These are phyloP conservation scores for Cromileptes altivelis DNA, from an alignment of 2,113 vertebrate genomes.

Conservation along the genomic window DNA sequence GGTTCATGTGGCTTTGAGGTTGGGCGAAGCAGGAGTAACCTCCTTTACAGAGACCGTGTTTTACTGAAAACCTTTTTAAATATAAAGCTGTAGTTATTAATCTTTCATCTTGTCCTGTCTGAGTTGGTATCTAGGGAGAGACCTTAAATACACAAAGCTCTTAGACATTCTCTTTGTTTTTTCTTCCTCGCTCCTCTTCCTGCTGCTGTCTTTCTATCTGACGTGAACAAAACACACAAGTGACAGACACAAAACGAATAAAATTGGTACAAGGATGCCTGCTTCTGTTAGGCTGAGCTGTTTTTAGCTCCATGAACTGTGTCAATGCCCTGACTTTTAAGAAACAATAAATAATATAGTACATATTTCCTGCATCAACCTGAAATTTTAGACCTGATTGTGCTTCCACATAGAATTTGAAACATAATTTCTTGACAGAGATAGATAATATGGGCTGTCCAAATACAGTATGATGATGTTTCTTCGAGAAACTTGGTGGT, in stretches of 20 bases:
- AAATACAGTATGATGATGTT: constrained; percentile 46
- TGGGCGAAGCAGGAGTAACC: constrained; percentile 35
- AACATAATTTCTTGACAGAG: constrained; percentile 16
- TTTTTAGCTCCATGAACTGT: constrained; percentile 43
- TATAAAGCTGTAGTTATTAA: constrained; percentile 80
- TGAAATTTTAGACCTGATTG: constrained; percentile 9
- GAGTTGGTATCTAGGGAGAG: constrained; percentile 76
- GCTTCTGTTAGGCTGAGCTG: constrained; percentile 30
- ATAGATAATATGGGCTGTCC: constrained; percentile 17
- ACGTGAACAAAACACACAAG: constrained; percentile 39
- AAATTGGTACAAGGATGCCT: constrained; percentile 25
- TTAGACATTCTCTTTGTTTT: constrained; percentile 77
- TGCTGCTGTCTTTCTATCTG: constrained; percentile 43
- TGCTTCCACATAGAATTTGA: constrained; percentile 40
- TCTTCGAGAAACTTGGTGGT: constrained; percentile 46
- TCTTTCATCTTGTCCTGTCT: constrained; percentile 84
- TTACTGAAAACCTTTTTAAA: constrained; percentile 75
- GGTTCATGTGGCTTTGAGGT: constrained; percentile 12
- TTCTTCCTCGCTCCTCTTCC: constrained; percentile 37
- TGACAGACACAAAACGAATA: constrained; percentile 48
- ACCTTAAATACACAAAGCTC: constrained; percentile 81
- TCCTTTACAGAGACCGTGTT: constrained; percentile 61
- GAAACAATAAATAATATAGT: constrained; percentile 52
- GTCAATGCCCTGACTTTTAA: constrained; percentile 40
- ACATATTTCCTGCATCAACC: constrained; percentile 30